Percentiles rank a stretch among this genome's conserved stretches.
Evolutionary conservation across 1,140 invertebrate species (phyloP).

Genomic region (Calycopis cecrops): DNA sequence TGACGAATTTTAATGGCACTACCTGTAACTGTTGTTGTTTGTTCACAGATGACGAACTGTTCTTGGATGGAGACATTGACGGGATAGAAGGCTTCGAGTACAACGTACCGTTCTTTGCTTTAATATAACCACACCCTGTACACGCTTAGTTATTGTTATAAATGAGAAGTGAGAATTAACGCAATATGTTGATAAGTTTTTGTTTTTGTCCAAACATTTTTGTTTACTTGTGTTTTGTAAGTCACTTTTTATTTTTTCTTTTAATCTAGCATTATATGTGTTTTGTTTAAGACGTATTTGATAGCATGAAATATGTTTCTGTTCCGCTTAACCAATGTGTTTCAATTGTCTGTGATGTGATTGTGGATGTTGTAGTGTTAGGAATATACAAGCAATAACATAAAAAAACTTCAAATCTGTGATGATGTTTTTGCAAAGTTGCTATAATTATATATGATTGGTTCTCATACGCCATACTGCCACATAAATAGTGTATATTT

Average conservation of each 20-base stretch:
- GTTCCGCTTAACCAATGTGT: slow-evolving; percentile 1
- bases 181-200: slow-evolving; percentile 1
- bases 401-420: slow-evolving; percentile 20
- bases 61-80: slow-evolving; percentile 44
- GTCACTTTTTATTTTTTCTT: too few species aligned
- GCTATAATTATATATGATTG: slow-evolving; percentile 1
- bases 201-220: slow-evolving; percentile 4
- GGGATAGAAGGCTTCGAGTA: slow-evolving; percentile 32
- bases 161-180: neutral
- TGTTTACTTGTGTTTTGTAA: neutral
- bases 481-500: slow-evolving; percentile 8
- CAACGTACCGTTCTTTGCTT: slow-evolving; percentile 22
- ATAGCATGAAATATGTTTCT: neutral
- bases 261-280: slow-evolving; percentile 1
- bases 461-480: slow-evolving; percentile 1
- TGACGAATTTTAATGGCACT: too few species aligned
- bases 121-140: slow-evolving; percentile 1
- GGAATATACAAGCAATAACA: slow-evolving; percentile 8
- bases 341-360: slow-evolving; percentile 41
- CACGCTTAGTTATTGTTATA: neutral
- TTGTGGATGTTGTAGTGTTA: slow-evolving; percentile 18
- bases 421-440: neutral
- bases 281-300: neutral
- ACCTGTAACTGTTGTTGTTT: neutral
- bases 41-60: slow-evolving; percentile 36